Evolutionary conservation across 2,888 invertebrate genomes (phyloP), one percentile per base, ranked within the genome.

Genomic region (Asteroscopus sphinx): DNA sequence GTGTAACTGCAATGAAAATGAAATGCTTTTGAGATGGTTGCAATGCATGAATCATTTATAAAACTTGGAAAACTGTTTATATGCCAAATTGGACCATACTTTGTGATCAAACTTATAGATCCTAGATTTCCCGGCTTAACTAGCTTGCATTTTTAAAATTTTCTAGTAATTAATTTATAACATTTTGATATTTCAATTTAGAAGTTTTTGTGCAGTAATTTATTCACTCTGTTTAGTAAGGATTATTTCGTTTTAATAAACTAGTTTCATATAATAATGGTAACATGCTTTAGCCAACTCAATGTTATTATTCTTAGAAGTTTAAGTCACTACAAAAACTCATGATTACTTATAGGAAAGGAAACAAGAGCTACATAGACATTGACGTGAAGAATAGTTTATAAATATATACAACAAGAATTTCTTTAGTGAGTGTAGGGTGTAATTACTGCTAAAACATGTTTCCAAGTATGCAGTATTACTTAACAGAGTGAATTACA

Each of bases 71-170:
- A 82, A 76, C 74, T 60, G 68, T 75, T 73, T 70, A 76, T 81
- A 82, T 76, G 81, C 80, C 83, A 79, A 87, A 86, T 88, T 88
- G 89, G 88, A 87, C 88, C 88, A 81, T 85, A 79, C 69, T 77
- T 76, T 77, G 80, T 82, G 77, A 77, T 79, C 77, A 62, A 76
- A 70, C 47, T 77, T 76, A 74, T 77, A 77, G 77, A 74, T 80
- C 75, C 76, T 83, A 82, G 59, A 59, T 79, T 77, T 68, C 77
- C 81, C 73, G 80, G 79, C 84, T 84, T 84, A 81, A 63, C 72
- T 81, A 80, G 66, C 55, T 68, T 72, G 51, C 71, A 71, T 69
- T 78, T 79, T 63, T 59, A 69, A 62, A 61, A 61, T 80, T 71
- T 68, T 63, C 74, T 81, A 81, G 37, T 70, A 51, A 69, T 73